Conservation (phyloP, 2,888 invertebrate genomes). For the Phaonia tiefii region DNA sequence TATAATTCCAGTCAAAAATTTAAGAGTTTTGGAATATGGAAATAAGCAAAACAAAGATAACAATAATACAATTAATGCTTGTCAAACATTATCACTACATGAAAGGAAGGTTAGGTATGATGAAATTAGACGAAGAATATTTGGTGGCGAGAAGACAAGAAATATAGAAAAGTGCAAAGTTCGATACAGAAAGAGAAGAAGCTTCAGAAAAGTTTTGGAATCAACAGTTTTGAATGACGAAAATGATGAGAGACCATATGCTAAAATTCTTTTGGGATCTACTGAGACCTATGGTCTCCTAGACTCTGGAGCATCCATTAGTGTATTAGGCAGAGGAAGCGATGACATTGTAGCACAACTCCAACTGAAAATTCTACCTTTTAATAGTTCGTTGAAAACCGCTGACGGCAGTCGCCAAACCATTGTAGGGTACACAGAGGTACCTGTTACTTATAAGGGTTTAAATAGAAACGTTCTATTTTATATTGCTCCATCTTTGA, state of each 20-base stretch:
- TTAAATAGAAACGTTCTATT: neutral
- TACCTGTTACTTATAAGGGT: neutral
- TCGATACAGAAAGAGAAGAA: neutral
- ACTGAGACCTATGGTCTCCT: neutral
- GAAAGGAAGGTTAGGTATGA: neutral
- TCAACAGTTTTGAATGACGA: neutral
- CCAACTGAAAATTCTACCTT: too few species aligned
- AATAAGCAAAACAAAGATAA: neutral
- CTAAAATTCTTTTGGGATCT: neutral
- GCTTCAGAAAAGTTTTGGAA: neutral
- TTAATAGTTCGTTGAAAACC: too few species aligned
- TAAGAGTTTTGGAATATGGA: neutral
- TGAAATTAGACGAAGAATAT: neutral
- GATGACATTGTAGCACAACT: too few species aligned
- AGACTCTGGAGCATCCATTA: neutral
- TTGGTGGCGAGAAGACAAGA: neutral
- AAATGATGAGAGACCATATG: neutral
- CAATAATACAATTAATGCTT: too few species aligned
- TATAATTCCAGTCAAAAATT: neutral
- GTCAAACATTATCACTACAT: neutral
- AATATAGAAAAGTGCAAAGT: neutral
- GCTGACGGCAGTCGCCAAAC: neutral
- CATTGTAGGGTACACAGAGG: neutral
- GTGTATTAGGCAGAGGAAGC: neutral
- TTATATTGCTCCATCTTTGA: slow-evolving; percentile 10